Evolutionary conservation across 2,113 vertebrate species (phyloP), one percentile per base, ranked within the genome.

Genomic region (Proteles cristata): DNA sequence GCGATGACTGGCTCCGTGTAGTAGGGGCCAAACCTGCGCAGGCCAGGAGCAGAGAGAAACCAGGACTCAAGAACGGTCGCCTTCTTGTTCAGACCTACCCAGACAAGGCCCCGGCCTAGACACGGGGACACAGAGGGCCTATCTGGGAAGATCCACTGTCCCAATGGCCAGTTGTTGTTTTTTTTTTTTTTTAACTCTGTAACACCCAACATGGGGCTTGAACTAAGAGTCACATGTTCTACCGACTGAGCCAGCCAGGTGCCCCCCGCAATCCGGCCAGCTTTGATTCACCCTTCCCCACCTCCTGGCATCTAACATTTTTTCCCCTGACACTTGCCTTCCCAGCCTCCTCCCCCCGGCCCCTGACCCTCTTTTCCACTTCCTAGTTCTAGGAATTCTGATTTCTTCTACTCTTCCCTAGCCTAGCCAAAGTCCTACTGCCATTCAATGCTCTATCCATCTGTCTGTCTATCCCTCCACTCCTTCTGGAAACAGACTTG

Each of bases 1-100:
- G 99, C 99, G 2, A 99, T 99, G 85, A 99, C 99, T 0, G 99
- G 99, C 97, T 99, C 99, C 0, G 99, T 99, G 97, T 99, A 99
- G 98, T 99, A 99, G 0, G 99, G 99, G 4, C 99, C 99, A 71
- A 99, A 99, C 98, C 99, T 99, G 82, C 2, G 4, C 66, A 92
- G 48, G 74, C 61, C 93, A 53, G 87, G 63, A 79, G 23, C 55
- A 92, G 94, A 95, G 21, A 80, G 80, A 90, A 74, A 45, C 28
- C 88, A 26, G 65, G 86, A 21, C 43, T 97, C 74, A 83, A 53
- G 43, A 50, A 25, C 0, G 1, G 4, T 23, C 5, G 4, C 63
- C n/a, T 68, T 58, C 63, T 21, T 33, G 28, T 19, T 45, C 8
- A 39, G 23, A 63, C 63, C 87, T 19, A 7, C 39, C 74, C 53